Percentiles rank a stretch among this genome's conserved stretches.
phyloP scores from a whole-genome alignment of 1,140 invertebrate species.

The Halyomorpha halys region DNA sequence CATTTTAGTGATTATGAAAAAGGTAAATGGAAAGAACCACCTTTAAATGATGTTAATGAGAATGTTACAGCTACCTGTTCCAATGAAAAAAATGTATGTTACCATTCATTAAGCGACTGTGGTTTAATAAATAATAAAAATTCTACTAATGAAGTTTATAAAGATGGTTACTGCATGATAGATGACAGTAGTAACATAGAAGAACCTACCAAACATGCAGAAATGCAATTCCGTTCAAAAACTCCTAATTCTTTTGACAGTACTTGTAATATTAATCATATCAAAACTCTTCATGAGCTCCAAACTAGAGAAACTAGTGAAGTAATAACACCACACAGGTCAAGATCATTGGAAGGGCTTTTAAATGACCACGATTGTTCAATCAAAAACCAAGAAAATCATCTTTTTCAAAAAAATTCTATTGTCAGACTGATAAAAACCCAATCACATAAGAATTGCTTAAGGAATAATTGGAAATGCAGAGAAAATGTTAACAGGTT shows the following conservation, averaged over 20 bases:
- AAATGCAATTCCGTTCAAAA: not conserved
- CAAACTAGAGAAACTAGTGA: not conserved
- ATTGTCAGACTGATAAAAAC: not conserved
- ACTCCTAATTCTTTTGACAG: not conserved
- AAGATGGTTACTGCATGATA: not conserved
- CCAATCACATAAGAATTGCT: constrained; percentile 24
- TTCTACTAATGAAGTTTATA: not conserved
- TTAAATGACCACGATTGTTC: constrained; percentile 43
- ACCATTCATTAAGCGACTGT: not conserved
- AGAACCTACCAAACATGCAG: not conserved
- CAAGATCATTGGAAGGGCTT: constrained; percentile 52
- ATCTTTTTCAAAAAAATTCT: constrained; percentile 1
- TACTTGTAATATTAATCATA: not conserved
- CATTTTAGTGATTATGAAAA: constrained; percentile 12
- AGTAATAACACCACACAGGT: constrained; percentile 30
- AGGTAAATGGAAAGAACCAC: not conserved
- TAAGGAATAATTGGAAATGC: no score
- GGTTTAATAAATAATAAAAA: not conserved
- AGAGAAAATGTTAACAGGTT: not conserved
- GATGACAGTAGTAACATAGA: not conserved
- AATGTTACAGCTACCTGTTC: not conserved
- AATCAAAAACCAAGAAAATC: not conserved
- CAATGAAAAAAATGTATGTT: not conserved
- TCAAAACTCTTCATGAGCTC: not conserved
- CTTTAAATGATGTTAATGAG: not conserved